phyloP scores from a whole-genome alignment of 2,113 vertebrate species.

The Ictalurus punctatus region DNA sequence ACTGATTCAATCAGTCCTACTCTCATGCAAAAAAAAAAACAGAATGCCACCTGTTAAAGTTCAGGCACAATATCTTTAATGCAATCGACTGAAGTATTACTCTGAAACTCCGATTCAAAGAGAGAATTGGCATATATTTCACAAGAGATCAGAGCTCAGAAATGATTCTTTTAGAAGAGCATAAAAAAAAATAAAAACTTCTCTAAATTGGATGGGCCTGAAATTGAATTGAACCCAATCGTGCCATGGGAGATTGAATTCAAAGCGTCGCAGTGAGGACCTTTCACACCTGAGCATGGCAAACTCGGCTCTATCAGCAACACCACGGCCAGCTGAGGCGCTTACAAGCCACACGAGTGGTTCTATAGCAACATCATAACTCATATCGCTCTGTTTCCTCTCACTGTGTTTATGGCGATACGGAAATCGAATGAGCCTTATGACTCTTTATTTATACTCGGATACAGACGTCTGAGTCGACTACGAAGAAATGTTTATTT shows the following conservation, averaged over 20 bases:
- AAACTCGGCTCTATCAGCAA: constrained; percentile 11
- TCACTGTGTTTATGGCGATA: neutral
- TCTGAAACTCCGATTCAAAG: constrained; percentile 10
- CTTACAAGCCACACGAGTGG: constrained; percentile 5
- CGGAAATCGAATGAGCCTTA: neutral
- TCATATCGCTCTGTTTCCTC: constrained; percentile 21
- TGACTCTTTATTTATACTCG: neutral
- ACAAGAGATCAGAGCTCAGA: constrained; percentile 24
- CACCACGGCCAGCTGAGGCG: neutral
- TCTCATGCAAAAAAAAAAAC: neutral
- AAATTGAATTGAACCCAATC: constrained; percentile 34
- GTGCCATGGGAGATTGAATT: constrained; percentile 17
- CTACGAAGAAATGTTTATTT: neutral
- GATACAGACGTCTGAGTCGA: neutral
- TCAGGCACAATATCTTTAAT: neutral
- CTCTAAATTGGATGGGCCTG: constrained; percentile 30
- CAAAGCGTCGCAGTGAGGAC: constrained; percentile 9
- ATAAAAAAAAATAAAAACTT: neutral
- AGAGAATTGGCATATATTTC: constrained; percentile 8
- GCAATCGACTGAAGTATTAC: neutral
- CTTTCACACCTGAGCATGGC: constrained; percentile 23
- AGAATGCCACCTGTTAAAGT: neutral
- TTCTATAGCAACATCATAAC: constrained; percentile 15
- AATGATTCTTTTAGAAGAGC: constrained; percentile 22
- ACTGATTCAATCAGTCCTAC: neutral